Evolutionary conservation across 2,888 invertebrate genomes (phyloP).

Genomic region (Xanthorhoe designata): DNA sequence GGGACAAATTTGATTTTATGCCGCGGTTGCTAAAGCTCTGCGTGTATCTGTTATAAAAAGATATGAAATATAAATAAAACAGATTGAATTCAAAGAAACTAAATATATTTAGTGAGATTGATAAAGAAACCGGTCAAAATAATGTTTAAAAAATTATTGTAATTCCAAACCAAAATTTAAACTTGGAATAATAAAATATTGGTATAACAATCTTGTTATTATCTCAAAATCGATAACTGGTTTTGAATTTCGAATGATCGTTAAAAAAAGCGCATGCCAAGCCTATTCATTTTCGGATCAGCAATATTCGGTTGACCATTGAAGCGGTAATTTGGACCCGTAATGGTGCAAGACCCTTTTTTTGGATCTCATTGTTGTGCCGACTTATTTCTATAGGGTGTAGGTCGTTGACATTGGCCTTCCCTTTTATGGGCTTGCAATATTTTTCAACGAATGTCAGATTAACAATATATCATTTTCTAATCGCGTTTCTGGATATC

Average conservation of each 20-base stretch:
- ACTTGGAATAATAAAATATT: not conserved
- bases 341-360: conserved; percentile 79
- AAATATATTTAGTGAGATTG: not conserved
- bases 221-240: conserved; percentile 47
- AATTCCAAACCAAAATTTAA: not conserved
- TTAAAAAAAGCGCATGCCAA: conserved; percentile 57
- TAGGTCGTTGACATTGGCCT: conserved; percentile 83
- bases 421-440: conserved; percentile 76
- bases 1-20: conserved; percentile 80
- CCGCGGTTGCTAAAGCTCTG: conserved; percentile 42
- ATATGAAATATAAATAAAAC: not conserved
- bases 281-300: conserved; percentile 61
- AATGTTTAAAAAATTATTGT: not conserved
- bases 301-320: conserved; percentile 69
- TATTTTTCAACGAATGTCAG: conserved; percentile 73
- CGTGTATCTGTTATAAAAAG: not conserved
- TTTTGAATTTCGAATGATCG: conserved; percentile 47
- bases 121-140: not conserved
- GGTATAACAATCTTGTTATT: conserved; percentile 27
- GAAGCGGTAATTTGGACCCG: conserved; percentile 73
- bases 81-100: not conserved
- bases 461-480: conserved; percentile 75
- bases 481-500: conserved; percentile 61
- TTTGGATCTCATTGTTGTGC: conserved; percentile 74
- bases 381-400: conserved; percentile 62